Evolutionary conservation across 2,888 invertebrate genomes (phyloP), one percentile per base, ranked within the genome.

Genomic region (Cosmopolites sordidus): DNA sequence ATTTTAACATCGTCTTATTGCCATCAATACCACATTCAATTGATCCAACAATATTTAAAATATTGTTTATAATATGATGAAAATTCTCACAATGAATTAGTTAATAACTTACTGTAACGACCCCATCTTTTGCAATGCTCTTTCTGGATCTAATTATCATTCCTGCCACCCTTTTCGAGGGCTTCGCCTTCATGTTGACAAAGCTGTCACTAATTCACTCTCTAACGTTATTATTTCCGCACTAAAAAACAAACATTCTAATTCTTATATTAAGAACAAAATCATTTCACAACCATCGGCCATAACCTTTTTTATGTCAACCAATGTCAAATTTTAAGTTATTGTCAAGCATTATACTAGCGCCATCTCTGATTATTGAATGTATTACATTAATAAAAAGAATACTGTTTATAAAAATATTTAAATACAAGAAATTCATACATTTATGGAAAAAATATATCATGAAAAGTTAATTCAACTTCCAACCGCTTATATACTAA

Each of bases 101-200:
- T 27, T 27, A 27, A 6, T 38, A 27, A 73, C 80, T 80, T 83
- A 87, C 87, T 77, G 89, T 89, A 78, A 91, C 88, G 70, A 90
- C 87, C 73, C 88, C 89, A 82, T 91, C 89, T 81, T 89, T 90
- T 76, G 86, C 83, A 74, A 89, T 87, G 74, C 87, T 83, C 79
- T 89, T 89, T 77, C 90, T 83, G 75, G 88, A 89, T 74, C 89
- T 81, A 77, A 89, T 87, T 74, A 89, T 88, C 83, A 90, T 89
- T 76, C 89, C 88, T 76, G 89, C 86, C 78, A 87, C 85, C 73
- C 88, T 87, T 79, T 87, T 90, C 66, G 86, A 86, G 69, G 85
- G 83, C 77, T 86, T 87, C 73, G 86, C 84, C 82, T 82, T 82
- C 83, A 83, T 82, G 4, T 33, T 33, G 12, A 33, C 11, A 33